Conservation (phyloP, 1,140 invertebrate genomes). For the Portunus trituberculatus region DNA sequence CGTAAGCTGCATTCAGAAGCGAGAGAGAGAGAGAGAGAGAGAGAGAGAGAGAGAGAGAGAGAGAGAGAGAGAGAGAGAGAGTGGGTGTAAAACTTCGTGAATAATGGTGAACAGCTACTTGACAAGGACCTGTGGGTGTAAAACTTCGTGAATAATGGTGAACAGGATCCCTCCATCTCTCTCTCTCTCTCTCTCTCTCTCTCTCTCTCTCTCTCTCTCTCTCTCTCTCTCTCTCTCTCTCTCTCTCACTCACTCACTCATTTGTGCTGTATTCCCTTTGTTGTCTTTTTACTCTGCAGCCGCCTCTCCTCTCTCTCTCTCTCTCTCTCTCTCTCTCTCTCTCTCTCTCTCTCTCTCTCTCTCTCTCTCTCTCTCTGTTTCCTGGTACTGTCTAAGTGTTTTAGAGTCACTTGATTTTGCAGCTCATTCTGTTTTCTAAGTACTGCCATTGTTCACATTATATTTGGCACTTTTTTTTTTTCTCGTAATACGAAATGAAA, state of each 20-base stretch:
- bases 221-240: not conserved
- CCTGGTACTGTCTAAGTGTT: too few species aligned
- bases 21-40: not conserved
- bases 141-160: not conserved
- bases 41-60: not conserved
- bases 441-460: too few species aligned
- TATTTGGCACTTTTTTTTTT: too few species aligned
- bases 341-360: constrained; percentile 29
- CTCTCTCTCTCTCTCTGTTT: not conserved
- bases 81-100: too few species aligned
- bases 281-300: too few species aligned
- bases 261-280: not conserved
- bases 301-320: too few species aligned
- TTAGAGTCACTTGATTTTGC: too few species aligned
- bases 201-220: not conserved
- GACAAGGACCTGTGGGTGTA: not conserved
- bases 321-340: not conserved
- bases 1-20: too few species aligned
- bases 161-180: not conserved
- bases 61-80: not conserved
- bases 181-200: constrained; percentile 34
- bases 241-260: not conserved
- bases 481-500: too few species aligned
- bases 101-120: not conserved
- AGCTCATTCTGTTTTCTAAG: too few species aligned